These are phyloP conservation scores for Gandaritis pyraliata DNA, from an alignment of 2,888 invertebrate species.

Conservation along the genomic window DNA sequence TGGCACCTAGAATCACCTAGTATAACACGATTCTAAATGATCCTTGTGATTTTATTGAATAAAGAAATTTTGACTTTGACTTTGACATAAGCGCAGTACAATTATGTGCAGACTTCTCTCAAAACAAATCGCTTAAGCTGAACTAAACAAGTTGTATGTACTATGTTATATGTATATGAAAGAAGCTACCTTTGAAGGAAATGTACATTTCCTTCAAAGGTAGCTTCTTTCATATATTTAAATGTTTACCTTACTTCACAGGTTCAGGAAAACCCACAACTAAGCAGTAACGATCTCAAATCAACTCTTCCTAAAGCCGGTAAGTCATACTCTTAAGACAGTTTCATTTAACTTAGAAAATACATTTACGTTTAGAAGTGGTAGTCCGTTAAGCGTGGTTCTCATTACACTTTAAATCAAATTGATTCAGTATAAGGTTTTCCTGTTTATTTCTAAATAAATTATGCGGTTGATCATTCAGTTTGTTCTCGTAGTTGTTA, in stretches of 20 bases:
- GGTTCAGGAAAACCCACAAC: conserved; percentile 79
- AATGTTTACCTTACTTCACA: conserved; percentile 40
- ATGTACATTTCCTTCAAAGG: too few species aligned
- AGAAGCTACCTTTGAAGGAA: too few species aligned
- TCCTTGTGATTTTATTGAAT: too few species aligned
- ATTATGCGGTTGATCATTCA: conserved; percentile 5
- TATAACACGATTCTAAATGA: too few species aligned
- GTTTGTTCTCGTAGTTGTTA: neutral
- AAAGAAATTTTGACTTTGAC: too few species aligned
- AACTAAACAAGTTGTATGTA: too few species aligned
- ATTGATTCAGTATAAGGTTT: conserved; percentile 32
- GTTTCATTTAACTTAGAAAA: conserved; percentile 28
- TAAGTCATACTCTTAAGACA: conserved; percentile 57
- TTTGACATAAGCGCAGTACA: too few species aligned
- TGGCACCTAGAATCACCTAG: too few species aligned
- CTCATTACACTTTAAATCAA: conserved; percentile 32
- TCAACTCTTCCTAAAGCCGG: conserved; percentile 75
- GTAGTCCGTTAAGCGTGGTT: conserved; percentile 26
- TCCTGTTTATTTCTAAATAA: conserved; percentile 37
- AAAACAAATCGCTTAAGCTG: too few species aligned
- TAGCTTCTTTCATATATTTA: too few species aligned
- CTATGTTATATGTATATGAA: too few species aligned
- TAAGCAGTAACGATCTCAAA: conserved; percentile 77
- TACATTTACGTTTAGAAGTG: conserved; percentile 20
- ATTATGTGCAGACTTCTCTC: too few species aligned